phyloP scores from a whole-genome alignment of 2,113 vertebrate species.

The Rhadina sibilatrix region DNA sequence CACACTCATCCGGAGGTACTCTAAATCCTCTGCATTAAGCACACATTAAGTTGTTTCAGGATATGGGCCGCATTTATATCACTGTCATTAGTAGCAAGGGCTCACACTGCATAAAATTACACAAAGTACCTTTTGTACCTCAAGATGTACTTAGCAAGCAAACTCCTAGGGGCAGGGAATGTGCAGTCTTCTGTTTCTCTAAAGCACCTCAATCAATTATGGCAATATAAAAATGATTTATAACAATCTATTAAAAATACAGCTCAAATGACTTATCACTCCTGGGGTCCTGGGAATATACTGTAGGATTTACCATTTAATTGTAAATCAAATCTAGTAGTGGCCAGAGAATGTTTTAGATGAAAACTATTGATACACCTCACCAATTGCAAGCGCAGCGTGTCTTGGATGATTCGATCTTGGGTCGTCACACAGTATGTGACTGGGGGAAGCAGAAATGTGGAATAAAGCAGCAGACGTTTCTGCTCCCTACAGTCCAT shows the following conservation, averaged over 20 bases:
- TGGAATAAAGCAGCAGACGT: background rate
- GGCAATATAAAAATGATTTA: conserved; percentile 60
- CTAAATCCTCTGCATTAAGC: background rate
- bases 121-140: conserved; percentile 56
- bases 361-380: background rate
- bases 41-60: conserved; percentile 50
- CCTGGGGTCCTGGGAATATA: conserved; percentile 31
- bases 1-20: background rate
- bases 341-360: background rate
- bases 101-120: conserved; percentile 56
- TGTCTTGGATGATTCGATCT: background rate
- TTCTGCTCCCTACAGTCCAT: background rate
- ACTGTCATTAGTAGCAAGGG: conserved; percentile 40
- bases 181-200: conserved; percentile 47
- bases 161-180: conserved; percentile 48
- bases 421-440: background rate
- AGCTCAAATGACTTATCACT: conserved; percentile 45
- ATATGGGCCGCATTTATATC: conserved; percentile 37
- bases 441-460: background rate
- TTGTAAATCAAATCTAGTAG: conserved; percentile 41
- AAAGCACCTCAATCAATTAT: conserved; percentile 56
- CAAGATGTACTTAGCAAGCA: conserved; percentile 53
- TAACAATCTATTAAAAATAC: conserved; percentile 58
- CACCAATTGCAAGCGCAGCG: background rate
- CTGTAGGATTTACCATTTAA: conserved; percentile 19